Percentiles rank a stretch among this genome's conserved stretches.
These are phyloP conservation scores for Hydrotaea cyrtoneurina DNA, from an alignment of 2,888 invertebrate species.

Conservation along the genomic window DNA sequence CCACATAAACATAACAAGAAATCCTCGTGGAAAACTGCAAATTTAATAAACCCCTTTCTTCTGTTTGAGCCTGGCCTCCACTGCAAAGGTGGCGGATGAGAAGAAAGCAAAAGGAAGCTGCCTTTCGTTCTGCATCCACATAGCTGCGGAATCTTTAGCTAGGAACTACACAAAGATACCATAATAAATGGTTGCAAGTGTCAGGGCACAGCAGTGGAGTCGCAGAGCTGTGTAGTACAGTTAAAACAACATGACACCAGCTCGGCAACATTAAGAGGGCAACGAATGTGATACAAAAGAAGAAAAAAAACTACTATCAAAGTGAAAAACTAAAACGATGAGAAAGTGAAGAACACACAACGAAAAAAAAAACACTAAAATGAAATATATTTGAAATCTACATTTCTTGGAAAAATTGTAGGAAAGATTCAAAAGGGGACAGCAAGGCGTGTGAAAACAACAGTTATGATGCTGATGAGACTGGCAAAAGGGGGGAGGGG, in stretches of 20 bases:
- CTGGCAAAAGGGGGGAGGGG: no score
- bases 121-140: not conserved
- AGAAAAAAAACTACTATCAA: not conserved
- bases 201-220: constrained; percentile 29
- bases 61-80: no score
- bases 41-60: constrained; percentile 28
- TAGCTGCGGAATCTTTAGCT: constrained; percentile 2
- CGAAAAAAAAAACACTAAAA: constrained; percentile 11
- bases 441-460: not conserved
- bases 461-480: constrained; percentile 33
- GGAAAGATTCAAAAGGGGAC: not conserved
- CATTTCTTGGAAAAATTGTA: constrained; percentile 31
- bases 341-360: not conserved
- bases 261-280: not conserved
- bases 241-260: constrained; percentile 51
- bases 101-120: not conserved
- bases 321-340: not conserved
- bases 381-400: constrained; percentile 43
- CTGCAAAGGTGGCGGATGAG: not conserved
- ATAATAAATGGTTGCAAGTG: constrained; percentile 48
- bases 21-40: constrained; percentile 9
- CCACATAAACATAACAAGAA: constrained; percentile 7
- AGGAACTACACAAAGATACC: constrained; percentile 29
- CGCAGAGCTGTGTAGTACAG: not conserved
- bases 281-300: not conserved